Percentiles rank a stretch among this genome's conserved stretches.
phyloP scores from a whole-genome alignment of 2,888 invertebrate genomes.

The Panzeria rudis region DNA sequence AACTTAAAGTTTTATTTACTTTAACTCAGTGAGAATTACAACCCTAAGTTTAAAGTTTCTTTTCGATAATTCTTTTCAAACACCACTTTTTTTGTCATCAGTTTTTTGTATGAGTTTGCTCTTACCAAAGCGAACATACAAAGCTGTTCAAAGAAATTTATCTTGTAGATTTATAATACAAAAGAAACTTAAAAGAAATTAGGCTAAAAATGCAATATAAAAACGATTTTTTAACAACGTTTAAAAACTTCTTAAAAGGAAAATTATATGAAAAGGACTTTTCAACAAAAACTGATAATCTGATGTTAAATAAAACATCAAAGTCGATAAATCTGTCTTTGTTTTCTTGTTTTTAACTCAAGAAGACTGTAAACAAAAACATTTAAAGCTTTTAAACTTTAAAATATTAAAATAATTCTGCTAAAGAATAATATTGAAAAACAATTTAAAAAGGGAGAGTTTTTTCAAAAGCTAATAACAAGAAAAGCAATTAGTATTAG shows the following conservation, averaged over 20 bases:
- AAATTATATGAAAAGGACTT: constrained; percentile 35
- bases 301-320: constrained; percentile 71
- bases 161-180: constrained; percentile 34
- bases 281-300: constrained; percentile 65
- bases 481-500: constrained; percentile 64
- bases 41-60: background rate
- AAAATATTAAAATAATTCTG: constrained; percentile 12
- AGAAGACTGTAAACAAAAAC: constrained; percentile 4
- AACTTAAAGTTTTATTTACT: no score
- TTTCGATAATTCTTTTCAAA: background rate
- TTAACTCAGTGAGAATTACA: constrained; percentile 3
- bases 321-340: constrained; percentile 59
- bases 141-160: constrained; percentile 67
- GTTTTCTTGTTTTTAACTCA: background rate
- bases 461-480: background rate
- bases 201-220: constrained; percentile 65
- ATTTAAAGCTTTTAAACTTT: constrained; percentile 25
- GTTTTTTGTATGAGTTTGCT: background rate
- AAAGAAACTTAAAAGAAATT: constrained; percentile 23
- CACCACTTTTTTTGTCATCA: background rate
- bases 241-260: constrained; percentile 30
- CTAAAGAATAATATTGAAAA: background rate
- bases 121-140: constrained; percentile 53
- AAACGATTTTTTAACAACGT: constrained; percentile 55
- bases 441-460: constrained; percentile 6